These are phyloP conservation scores for Chaenodraco wilsoni DNA, from an alignment of 2,797 vertebrate genomes.

Conservation along the genomic window DNA sequence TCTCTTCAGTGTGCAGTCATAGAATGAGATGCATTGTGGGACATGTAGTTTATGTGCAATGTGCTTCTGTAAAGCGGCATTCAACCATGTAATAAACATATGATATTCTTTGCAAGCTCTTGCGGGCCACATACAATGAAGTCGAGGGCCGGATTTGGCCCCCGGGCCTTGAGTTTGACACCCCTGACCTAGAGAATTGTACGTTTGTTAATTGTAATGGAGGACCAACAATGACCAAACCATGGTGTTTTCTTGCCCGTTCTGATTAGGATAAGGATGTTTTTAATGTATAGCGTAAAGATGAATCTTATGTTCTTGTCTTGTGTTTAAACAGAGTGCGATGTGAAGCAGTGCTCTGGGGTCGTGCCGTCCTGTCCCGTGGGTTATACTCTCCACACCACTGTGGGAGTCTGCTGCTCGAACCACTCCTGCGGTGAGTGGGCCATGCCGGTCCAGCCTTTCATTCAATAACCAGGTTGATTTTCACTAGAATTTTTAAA, in stretches of 20 bases:
- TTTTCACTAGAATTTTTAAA: not conserved
- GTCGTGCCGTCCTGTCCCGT: slow-evolving; percentile 50
- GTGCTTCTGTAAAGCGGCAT: too few species aligned
- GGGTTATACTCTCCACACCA: slow-evolving; percentile 39
- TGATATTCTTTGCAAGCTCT: too few species aligned
- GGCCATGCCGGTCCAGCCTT: not conserved
- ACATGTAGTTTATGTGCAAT: too few species aligned
- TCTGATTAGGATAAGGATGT: not conserved
- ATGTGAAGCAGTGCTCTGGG: slow-evolving; percentile 63
- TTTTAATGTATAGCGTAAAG: not conserved
- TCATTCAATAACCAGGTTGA: not conserved
- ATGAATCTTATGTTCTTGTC: not conserved
- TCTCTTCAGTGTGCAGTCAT: too few species aligned
- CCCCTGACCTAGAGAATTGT: not conserved
- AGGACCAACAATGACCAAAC: not conserved
- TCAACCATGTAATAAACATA: too few species aligned
- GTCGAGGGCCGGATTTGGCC: too few species aligned
- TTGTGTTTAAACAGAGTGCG: slow-evolving; percentile 73
- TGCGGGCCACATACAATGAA: too few species aligned
- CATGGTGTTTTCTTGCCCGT: not conserved
- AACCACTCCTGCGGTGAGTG: slow-evolving; percentile 74
- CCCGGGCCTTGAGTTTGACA: too few species aligned
- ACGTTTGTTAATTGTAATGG: not conserved
- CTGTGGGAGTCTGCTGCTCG: slow-evolving; percentile 74
- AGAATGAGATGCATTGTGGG: too few species aligned